Percentiles rank a stretch among this genome's conserved stretches.
These are phyloP conservation scores for Synergus umbraculus DNA, from an alignment of 2,888 invertebrate species.

Conservation along the genomic window DNA sequence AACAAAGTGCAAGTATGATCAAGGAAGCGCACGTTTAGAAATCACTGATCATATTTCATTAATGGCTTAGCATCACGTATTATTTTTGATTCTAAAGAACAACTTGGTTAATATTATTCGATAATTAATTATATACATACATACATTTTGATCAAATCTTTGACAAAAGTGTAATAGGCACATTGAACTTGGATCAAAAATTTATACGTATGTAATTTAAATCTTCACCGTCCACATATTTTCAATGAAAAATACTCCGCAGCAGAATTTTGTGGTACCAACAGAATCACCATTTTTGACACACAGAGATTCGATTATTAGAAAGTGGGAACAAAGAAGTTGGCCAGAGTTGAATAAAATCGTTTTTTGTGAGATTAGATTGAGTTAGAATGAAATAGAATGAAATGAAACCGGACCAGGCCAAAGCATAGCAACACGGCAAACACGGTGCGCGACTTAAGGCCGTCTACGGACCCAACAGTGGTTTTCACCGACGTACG, in stretches of 20 bases:
- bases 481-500: conserved; percentile 43
- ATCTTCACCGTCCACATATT: background rate
- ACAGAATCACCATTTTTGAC: background rate
- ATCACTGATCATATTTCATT: conserved; percentile 40
- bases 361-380: background rate
- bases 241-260: conserved; percentile 10
- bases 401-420: conserved; percentile 21
- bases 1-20: conserved; percentile 29
- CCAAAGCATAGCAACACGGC: conserved; percentile 35
- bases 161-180: background rate
- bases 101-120: conserved; percentile 7
- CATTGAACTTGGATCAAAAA: background rate
- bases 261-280: background rate
- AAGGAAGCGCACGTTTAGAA: conserved; percentile 38
- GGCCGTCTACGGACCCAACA: conserved; percentile 46
- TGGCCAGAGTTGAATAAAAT: background rate
- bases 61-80: conserved; percentile 28
- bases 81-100: background rate
- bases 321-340: background rate
- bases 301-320: background rate
- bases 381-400: conserved; percentile 16
- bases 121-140: background rate
- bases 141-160: background rate
- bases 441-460: conserved; percentile 30
- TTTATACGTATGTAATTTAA: background rate